phyloP scores from a whole-genome alignment of 2,797 vertebrate genomes.

The Enteromius argenteus region DNA sequence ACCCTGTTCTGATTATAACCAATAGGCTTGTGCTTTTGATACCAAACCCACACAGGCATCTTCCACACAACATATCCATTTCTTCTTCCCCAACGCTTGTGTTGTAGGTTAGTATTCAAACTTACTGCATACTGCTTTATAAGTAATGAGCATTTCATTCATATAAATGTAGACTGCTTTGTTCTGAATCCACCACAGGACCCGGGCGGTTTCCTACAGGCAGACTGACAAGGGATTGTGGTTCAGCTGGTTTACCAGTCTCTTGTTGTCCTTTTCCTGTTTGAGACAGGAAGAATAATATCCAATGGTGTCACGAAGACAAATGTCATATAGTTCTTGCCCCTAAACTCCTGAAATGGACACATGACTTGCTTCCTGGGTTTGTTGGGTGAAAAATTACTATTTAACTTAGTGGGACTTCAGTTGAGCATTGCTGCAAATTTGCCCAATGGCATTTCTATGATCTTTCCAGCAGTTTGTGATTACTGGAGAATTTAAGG shows the following conservation, averaged over 20 bases:
- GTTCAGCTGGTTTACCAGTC: slow-evolving; percentile 1
- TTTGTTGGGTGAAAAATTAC: not conserved
- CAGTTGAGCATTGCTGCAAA: not conserved
- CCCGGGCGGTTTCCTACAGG: slow-evolving; percentile 5
- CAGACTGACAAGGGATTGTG: slow-evolving; percentile 21
- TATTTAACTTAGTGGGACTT: not conserved
- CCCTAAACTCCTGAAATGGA: not conserved
- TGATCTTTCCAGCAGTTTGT: not conserved
- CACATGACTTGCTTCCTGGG: not conserved
- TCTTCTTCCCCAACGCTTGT: not conserved
- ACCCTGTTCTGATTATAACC: not conserved
- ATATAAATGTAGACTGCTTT: slow-evolving; percentile 10
- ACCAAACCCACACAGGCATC: slow-evolving; percentile 23
- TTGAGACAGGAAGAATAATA: slow-evolving; percentile 38
- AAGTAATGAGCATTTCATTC: slow-evolving; percentile 6
- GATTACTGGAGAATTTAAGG: not conserved
- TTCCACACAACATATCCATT: slow-evolving; percentile 11
- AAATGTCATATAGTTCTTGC: slow-evolving; percentile 25
- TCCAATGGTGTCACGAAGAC: slow-evolving; percentile 1
- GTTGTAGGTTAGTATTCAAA: not conserved
- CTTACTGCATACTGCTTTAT: not conserved
- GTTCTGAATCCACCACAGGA: slow-evolving; percentile 12
- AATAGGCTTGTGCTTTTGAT: slow-evolving; percentile 7
- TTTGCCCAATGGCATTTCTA: not conserved
- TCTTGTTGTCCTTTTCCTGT: slow-evolving; percentile 34